Conservation (phyloP, 2,888 invertebrate genomes). For the Anoplius nigerrimus region DNA sequence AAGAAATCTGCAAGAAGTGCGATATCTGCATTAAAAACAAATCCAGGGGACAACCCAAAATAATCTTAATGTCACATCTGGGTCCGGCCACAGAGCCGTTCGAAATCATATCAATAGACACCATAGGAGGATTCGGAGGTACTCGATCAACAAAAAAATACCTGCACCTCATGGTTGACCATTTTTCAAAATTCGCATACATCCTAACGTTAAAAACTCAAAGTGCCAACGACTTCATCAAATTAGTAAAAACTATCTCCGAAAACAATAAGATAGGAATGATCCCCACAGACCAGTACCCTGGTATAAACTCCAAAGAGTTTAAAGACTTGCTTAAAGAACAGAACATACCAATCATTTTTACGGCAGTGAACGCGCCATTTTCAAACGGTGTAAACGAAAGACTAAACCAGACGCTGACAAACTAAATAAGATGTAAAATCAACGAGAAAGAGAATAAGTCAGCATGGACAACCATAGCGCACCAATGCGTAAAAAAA, state of each 20-base stretch:
- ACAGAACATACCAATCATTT: conserved; percentile 6
- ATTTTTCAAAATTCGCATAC: conserved; percentile 27
- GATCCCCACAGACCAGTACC: conserved; percentile 49
- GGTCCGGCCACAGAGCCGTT: conserved; percentile 48
- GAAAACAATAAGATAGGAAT: not conserved
- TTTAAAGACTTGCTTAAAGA: conserved; percentile 9
- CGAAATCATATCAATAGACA: conserved; percentile 35
- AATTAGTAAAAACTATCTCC: not conserved
- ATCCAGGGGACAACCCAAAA: conserved; percentile 41
- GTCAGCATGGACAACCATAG: conserved; percentile 18
- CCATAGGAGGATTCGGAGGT: conserved; percentile 60
- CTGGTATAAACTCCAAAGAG: conserved; percentile 14
- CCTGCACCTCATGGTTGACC: conserved; percentile 23
- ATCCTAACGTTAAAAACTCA: no score
- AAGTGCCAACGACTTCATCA: conserved; percentile 18
- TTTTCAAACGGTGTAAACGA: no score
- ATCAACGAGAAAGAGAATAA: no score
- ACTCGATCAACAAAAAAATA: no score
- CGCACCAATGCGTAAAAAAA: conserved; percentile 19
- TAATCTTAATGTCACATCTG: conserved; percentile 44
- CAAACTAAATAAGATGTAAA: no score
- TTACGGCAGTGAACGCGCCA: conserved; percentile 18
- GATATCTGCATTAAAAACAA: no score
- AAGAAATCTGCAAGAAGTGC: conserved; percentile 24
- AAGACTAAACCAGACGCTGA: no score